Conservation (phyloP, 1,140 invertebrate species). For the Macrobrachium nipponense region DNA sequence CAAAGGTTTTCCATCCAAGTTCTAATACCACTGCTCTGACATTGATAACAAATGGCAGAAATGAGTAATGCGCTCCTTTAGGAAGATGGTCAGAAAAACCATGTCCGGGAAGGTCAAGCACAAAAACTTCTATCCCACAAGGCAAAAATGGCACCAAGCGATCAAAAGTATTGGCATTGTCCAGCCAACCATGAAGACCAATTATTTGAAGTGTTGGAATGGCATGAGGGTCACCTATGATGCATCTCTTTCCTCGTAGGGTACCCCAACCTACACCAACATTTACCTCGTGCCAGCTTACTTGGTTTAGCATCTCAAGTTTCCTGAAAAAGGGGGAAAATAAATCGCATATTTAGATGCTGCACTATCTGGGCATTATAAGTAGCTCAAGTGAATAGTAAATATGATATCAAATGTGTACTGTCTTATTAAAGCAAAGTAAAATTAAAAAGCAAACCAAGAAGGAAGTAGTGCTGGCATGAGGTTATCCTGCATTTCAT, state of each 20-base stretch:
- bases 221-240: background rate
- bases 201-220: constrained; percentile 14
- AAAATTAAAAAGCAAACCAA: no score
- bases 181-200: constrained; percentile 65
- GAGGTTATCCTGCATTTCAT: no score
- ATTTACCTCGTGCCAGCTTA: constrained; percentile 16
- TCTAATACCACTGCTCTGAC: constrained; percentile 18
- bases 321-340: no score
- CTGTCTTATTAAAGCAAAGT: no score
- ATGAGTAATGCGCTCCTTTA: constrained; percentile 49
- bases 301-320: background rate
- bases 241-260: constrained; percentile 25
- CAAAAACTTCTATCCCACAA: constrained; percentile 31
- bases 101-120: constrained; percentile 65
- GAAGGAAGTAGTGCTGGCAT: no score
- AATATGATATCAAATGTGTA: no score
- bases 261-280: constrained; percentile 35
- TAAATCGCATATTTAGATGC: no score
- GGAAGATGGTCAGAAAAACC: constrained; percentile 65
- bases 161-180: constrained; percentile 65
- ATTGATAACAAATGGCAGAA: constrained; percentile 15
- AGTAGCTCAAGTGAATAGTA: no score
- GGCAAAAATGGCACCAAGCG: constrained; percentile 59
- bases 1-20: constrained; percentile 28
- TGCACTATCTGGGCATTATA: no score